Conservation (phyloP, 2,888 invertebrate species). For the Protophormia terraenovae region DNA sequence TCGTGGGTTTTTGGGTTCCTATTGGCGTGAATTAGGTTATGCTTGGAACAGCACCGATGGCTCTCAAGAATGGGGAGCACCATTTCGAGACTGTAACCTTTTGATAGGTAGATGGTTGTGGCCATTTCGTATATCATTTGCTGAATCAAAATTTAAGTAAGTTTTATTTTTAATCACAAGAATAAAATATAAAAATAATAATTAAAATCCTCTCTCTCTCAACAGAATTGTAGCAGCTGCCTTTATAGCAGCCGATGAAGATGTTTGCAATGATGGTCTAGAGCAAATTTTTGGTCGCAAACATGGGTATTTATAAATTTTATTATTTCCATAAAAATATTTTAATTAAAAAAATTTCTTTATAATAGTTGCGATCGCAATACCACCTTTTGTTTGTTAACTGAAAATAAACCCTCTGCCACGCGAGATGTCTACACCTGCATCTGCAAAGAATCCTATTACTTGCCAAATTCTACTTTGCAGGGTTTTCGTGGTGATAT, state of each 20-base stretch:
- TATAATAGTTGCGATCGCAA: constrained; percentile 80
- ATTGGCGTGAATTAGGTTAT: constrained; percentile 81
- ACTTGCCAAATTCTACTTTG: constrained; percentile 83
- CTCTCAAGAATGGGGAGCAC: constrained; percentile 81
- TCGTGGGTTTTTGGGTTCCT: constrained; percentile 79
- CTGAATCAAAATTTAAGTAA: constrained; percentile 80
- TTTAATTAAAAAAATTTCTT: not conserved
- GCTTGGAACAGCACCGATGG: constrained; percentile 81
- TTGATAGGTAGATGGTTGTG: constrained; percentile 81
- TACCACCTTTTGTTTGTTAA: constrained; percentile 80
- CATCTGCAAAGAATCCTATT: constrained; percentile 84
- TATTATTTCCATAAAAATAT: not conserved
- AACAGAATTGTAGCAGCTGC: constrained; percentile 84
- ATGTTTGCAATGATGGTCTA: constrained; percentile 88
- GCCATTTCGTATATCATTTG: constrained; percentile 81
- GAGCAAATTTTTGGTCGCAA: constrained; percentile 86
- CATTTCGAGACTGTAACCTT: constrained; percentile 81
- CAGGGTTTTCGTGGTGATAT: constrained; percentile 83
- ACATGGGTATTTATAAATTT: constrained; percentile 81
- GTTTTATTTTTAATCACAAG: constrained; percentile 43
- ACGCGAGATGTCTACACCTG: constrained; percentile 84
- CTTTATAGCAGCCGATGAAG: constrained; percentile 84
- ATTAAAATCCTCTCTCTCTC: not conserved
- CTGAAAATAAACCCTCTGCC: constrained; percentile 78
- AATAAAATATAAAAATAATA: not conserved